Percentiles rank a stretch among this genome's conserved stretches.
phyloP scores from a whole-genome alignment of 2,888 invertebrate genomes.

The Onchidella celtica region DNA sequence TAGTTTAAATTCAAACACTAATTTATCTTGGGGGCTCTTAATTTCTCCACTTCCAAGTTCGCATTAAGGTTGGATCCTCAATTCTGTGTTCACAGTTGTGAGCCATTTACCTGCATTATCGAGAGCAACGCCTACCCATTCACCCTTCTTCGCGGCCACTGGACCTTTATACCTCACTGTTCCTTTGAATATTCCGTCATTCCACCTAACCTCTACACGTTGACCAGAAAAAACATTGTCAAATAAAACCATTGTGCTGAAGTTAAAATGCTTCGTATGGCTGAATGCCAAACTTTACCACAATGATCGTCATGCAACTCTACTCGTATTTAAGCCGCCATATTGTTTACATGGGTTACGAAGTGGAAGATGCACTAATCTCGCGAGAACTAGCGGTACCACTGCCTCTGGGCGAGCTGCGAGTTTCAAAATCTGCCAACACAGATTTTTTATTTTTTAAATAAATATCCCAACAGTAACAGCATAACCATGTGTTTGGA shows the following conservation, averaged over 20 bases:
- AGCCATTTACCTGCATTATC: constrained; percentile 67
- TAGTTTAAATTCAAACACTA: no score
- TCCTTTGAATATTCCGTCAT: constrained; percentile 67
- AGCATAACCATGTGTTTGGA: no score
- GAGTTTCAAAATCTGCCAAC: no score
- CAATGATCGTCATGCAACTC: background rate
- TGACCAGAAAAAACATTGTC: constrained; percentile 75
- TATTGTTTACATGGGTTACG: constrained; percentile 49
- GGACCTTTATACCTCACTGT: constrained; percentile 76
- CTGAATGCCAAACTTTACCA: no score
- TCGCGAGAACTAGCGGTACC: no score
- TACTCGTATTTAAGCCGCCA: constrained; percentile 11
- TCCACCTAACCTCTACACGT: constrained; percentile 72
- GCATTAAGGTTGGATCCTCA: background rate
- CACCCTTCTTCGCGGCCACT: constrained; percentile 71
- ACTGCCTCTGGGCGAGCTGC: no score
- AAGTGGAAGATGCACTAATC: background rate
- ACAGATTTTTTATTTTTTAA: no score
- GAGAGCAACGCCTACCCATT: constrained; percentile 78
- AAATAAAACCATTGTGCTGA: constrained; percentile 73
- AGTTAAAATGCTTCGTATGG: background rate
- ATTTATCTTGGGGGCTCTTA: no score
- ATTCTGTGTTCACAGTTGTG: background rate
- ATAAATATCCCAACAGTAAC: no score
- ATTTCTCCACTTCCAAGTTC: no score